Conservation (phyloP, 2,888 invertebrate genomes). For the Dasypogon diadema region DNA sequence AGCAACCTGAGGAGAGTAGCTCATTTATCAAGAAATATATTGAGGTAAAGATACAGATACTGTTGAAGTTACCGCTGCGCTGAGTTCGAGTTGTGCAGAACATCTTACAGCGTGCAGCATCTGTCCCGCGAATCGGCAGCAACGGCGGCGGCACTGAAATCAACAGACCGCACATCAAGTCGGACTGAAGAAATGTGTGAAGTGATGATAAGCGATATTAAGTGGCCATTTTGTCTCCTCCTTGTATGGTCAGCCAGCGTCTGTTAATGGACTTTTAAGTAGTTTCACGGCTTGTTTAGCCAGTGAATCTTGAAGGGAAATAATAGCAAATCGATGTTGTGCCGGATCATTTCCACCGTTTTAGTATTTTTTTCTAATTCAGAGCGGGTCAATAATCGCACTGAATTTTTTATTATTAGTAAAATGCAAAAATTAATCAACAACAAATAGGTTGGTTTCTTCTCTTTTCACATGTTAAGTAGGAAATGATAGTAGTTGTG, state of each 20-base stretch:
- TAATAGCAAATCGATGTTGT: conserved; percentile 15
- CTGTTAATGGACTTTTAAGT: conserved; percentile 50
- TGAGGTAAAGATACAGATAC: conserved; percentile 35
- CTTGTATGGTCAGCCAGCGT: conserved; percentile 28
- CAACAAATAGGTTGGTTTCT: too few species aligned
- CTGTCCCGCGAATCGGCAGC: conserved; percentile 22
- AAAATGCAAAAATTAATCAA: too few species aligned
- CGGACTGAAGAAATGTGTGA: conserved; percentile 46
- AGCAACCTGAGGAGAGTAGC: neutral
- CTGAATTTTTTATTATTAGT: too few species aligned
- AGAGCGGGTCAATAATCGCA: too few species aligned
- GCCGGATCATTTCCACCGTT: conserved; percentile 9
- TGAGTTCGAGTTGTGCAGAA: conserved; percentile 23
- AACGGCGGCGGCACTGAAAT: neutral
- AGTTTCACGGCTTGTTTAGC: conserved; percentile 40
- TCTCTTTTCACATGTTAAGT: too few species aligned
- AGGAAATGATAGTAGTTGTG: too few species aligned
- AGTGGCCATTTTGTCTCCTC: conserved; percentile 45
- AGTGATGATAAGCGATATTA: conserved; percentile 50
- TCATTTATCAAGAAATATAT: conserved; percentile 22
- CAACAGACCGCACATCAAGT: conserved; percentile 34
- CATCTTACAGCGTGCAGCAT: neutral
- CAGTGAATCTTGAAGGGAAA: neutral
- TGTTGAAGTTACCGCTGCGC: neutral
- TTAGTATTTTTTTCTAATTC: neutral